Evolutionary conservation across 2,113 vertebrate species (phyloP), one percentile per base, ranked within the genome.

Genomic region (Fukomys damarensis): DNA sequence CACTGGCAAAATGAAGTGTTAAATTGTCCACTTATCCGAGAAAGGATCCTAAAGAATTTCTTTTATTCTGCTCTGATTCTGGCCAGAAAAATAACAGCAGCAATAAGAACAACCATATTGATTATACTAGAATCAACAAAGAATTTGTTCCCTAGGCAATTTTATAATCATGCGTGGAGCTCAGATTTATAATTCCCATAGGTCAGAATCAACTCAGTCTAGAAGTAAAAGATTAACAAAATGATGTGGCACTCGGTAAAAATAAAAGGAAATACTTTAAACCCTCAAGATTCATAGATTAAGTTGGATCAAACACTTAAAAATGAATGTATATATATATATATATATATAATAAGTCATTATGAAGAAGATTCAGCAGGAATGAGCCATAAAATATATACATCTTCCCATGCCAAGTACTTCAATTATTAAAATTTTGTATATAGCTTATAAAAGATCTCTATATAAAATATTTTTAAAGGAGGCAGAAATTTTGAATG

Each of bases 201-300:
- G 30, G 7, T 43, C 24, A 76, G 11, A 92, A 81, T 28, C 8
- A 30, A 81, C 19, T 91, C 20, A 56, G 38, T 90, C 41, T 66
- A 95, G 14, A 95, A 81, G 81, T 76, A 66, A 68, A 59, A 92
- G 32, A 89, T 92, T 58, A 86, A 22, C 22, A 86, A 82, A 76
- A 82, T 5, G 19, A n/a, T 56, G 20, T 41, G 20, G 16, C 49
- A 56, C 32, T 30, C 43, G 14, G 7, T 19, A 41, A 89, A 76
- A 87, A 76, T 22, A 65, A 83, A 90, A 2, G 11, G 13, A 85
- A 94, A 56, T 26, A 77, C 16, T 88, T 24, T 93, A 65, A 65
- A 10, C 35, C 9, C 7, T 72, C 54, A 87, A 35, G 17, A 79
- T 84, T 79, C 26, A 89, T 49, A 32, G 43, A 81, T 89, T 89